These are phyloP conservation scores for Chloroclystis v-ata DNA, from an alignment of 2,888 invertebrate genomes.

Conservation along the genomic window DNA sequence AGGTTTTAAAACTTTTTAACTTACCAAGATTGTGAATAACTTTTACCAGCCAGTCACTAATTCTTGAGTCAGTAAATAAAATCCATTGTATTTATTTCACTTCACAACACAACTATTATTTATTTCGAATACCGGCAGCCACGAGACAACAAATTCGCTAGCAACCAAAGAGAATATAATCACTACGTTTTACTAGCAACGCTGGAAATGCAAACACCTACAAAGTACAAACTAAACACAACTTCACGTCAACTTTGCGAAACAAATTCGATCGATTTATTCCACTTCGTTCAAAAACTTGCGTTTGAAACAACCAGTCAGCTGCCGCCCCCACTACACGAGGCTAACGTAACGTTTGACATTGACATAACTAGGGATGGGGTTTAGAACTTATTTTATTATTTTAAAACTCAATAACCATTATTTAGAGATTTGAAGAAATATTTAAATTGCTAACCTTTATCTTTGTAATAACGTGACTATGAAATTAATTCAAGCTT, in stretches of 20 bases:
- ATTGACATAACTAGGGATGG: background rate
- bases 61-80: constrained; percentile 46
- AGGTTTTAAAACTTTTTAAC: constrained; percentile 28
- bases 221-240: constrained; percentile 3
- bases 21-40: constrained; percentile 48
- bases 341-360: background rate
- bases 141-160: constrained; percentile 43
- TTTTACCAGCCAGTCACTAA: constrained; percentile 38
- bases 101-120: constrained; percentile 54
- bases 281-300: constrained; percentile 36
- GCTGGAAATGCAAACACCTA: constrained; percentile 11
- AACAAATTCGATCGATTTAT: constrained; percentile 13
- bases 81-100: constrained; percentile 66
- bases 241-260: background rate
- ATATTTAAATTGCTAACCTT: too few relatives aligned
- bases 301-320: background rate
- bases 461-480: too few relatives aligned
- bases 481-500: background rate
- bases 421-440: background rate
- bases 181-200: too few relatives aligned
- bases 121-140: constrained; percentile 24
- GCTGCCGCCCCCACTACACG: background rate
- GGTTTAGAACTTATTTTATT: too few relatives aligned
- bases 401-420: too few relatives aligned
- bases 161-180: too few relatives aligned